Evolutionary conservation across 2,888 invertebrate genomes (phyloP).

Genomic region (Heliothis peltigera): DNA sequence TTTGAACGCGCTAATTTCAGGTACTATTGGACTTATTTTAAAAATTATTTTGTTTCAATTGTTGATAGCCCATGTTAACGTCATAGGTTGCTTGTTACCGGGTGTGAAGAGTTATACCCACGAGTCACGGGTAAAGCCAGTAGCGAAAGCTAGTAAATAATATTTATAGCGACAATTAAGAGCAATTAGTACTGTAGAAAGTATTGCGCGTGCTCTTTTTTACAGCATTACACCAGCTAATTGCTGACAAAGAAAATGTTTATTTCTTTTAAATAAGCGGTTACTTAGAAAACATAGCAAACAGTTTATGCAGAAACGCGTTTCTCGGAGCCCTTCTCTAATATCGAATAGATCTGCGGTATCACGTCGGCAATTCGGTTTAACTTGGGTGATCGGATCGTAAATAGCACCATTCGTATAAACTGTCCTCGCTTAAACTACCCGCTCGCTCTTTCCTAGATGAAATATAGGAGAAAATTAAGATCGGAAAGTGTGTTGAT

Average conservation of each 20-base stretch:
- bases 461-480: conserved; percentile 39
- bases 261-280: conserved; percentile 13
- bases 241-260: conserved; percentile 15
- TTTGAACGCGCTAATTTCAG: no score
- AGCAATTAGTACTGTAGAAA: conserved; percentile 19
- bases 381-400: conserved; percentile 67
- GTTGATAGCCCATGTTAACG: no score
- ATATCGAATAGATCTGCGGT: conserved; percentile 66
- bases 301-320: conserved; percentile 16
- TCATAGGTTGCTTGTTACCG: no score
- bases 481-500: conserved; percentile 12
- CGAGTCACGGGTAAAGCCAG: no score
- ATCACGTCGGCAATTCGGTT: conserved; percentile 72
- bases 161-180: neutral
- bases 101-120: no score
- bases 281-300: conserved; percentile 17
- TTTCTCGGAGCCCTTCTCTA: conserved; percentile 42
- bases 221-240: conserved; percentile 30
- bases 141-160: no score
- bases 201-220: conserved; percentile 22
- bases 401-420: conserved; percentile 67
- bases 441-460: conserved; percentile 46
- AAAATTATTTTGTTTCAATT: no score
- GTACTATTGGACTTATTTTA: no score
- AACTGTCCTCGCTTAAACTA: conserved; percentile 57